These are phyloP conservation scores for Drosophila borealis DNA, from an alignment of 2,888 invertebrate genomes.

Conservation along the genomic window DNA sequence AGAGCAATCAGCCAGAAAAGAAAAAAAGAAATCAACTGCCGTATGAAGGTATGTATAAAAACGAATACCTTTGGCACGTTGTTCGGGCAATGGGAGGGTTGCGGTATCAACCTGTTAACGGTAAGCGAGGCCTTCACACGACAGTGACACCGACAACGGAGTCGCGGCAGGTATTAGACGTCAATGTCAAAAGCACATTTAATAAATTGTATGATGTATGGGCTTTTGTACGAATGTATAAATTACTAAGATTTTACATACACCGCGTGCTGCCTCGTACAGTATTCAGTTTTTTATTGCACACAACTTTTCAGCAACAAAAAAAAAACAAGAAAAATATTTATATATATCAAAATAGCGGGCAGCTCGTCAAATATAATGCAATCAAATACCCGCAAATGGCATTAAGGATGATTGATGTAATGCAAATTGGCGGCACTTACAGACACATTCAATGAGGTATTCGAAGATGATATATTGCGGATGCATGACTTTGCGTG, in stretches of 20 bases:
- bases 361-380: constrained; percentile 52
- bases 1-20: constrained; percentile 30
- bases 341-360: constrained; percentile 33
- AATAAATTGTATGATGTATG: constrained; percentile 45
- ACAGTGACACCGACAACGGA: constrained; percentile 19
- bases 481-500: constrained; percentile 36
- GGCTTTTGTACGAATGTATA: constrained; percentile 11
- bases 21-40: constrained; percentile 18
- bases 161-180: constrained; percentile 43
- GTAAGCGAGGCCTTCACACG: constrained; percentile 37
- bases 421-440: constrained; percentile 49
- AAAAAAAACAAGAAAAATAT: too few relatives aligned
- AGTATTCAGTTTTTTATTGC: constrained; percentile 20
- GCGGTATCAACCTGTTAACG: constrained; percentile 41
- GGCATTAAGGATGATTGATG: constrained; percentile 61
- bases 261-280: constrained; percentile 30
- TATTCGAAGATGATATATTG: constrained; percentile 22
- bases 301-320: constrained; percentile 27
- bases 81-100: constrained; percentile 7
- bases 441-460: constrained; percentile 30
- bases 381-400: constrained; percentile 54
- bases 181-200: constrained; percentile 56
- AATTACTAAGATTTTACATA: constrained; percentile 12
- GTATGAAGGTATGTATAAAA: constrained; percentile 5
- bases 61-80: constrained; percentile 9